Base-by-base conservation (phyloP, 2,888 invertebrate species). In the Bombyx huttoni region DNA sequence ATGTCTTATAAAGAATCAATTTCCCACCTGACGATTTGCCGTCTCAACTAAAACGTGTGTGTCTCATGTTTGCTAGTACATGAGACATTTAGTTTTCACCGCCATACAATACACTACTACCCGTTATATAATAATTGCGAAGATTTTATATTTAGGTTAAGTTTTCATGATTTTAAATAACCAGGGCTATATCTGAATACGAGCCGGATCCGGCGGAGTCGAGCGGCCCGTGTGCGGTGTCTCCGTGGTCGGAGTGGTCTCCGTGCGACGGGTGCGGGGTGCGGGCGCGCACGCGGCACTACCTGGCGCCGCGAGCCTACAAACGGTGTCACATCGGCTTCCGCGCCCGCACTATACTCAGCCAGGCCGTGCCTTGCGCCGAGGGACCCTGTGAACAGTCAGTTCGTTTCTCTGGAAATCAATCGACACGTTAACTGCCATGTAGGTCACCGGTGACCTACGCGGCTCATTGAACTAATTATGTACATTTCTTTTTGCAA, bases 231-330 rank as follows among this genome's bases (percentile, higher is more conserved):
- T 95, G 95, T 68, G 93, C 92, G 0, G 82, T 95, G 52, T 92
- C 94, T 0, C 84, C 90, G 13, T 96, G 96, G 95, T 91, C 92
- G 1, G 90, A 89, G 45, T 96, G 95, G 95, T 93, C 94, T 0
- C 90, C 92, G 34, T 96, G 96, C 73, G 78, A 73, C 55, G 93
- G 93, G 7, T 92, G 91, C 45, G 91, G 95, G 0, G 90, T 91
- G n/a, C 91, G 93, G 56, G 92, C 92, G 0, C 90, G 95, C 53
- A 90, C 92, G 9, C 85, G 96, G 0, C 90, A 91, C 61, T 95
- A 93, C 75, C 74, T 91, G 47, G 90, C 77, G 51, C 85, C 90
- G 55, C 89, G 89, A 49, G 93, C 92, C 0, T 89, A 86, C 55
- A 93, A 93, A 66, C 89, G 90, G 51, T 94, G 93, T 65, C 89